phyloP scores from a whole-genome alignment of 2,888 invertebrate species.

The Drosophila anomelani region DNA sequence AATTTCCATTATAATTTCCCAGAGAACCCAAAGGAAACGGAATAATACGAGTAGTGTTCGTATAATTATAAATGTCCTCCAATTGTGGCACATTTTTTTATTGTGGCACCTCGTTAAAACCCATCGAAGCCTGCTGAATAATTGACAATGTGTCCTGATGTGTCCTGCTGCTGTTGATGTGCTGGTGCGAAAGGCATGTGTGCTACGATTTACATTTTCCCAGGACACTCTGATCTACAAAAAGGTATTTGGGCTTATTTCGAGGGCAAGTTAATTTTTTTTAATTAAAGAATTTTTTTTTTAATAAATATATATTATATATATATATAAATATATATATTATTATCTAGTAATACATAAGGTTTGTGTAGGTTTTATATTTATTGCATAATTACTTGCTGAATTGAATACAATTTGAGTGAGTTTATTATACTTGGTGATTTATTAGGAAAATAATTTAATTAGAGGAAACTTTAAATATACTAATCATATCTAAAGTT shows the following conservation, averaged over 20 bases:
- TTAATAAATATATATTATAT: no score
- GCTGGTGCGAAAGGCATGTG: slow-evolving; percentile 44
- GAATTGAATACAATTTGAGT: background rate
- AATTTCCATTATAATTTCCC: slow-evolving; percentile 28
- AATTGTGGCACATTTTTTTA: slow-evolving; percentile 16
- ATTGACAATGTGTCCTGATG: slow-evolving; percentile 29
- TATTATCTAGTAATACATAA: no score
- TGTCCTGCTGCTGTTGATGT: slow-evolving; percentile 13
- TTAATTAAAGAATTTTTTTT: no score
- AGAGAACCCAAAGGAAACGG: slow-evolving; percentile 13
- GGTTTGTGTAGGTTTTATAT: background rate
- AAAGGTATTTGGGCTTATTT: background rate
- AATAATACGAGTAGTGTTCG: slow-evolving; percentile 20
- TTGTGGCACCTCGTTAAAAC: slow-evolving; percentile 47
- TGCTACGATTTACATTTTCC: slow-evolving; percentile 22
- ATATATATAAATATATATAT: no score
- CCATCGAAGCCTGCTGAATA: slow-evolving; percentile 34
- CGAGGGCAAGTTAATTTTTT: no score
- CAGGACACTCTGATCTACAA: background rate
- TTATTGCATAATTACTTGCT: no score
- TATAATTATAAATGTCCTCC: slow-evolving; percentile 39
- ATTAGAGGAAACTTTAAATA: no score
- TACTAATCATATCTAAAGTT: no score
- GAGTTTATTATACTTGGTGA: no score
- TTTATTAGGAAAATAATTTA: no score